A percentile compares a stretch with the other conserved stretches of the same genome.
Evolutionary conservation across 2,888 invertebrate species (phyloP).

Genomic region (Kuschelorhynchus macadamiae): DNA sequence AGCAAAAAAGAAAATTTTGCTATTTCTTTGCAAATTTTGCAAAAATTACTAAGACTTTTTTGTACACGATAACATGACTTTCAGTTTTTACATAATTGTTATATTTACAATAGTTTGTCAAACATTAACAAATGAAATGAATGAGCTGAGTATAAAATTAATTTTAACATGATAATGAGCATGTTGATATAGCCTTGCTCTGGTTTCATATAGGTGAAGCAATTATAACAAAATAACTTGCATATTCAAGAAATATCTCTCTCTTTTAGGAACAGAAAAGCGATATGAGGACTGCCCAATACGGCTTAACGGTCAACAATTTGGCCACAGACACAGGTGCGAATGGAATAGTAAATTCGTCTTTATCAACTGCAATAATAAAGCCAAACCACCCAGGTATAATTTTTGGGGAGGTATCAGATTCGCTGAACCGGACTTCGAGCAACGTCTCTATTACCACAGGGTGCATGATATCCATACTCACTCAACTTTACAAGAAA

Average conservation of each 20-base stretch:
- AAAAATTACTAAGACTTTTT: too few species aligned
- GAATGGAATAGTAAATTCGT: constrained; percentile 93
- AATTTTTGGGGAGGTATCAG: constrained; percentile 97
- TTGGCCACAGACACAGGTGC: constrained; percentile 88
- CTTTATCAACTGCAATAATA: constrained; percentile 90
- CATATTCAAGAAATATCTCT: background rate
- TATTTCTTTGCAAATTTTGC: too few species aligned
- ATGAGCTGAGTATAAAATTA: too few species aligned
- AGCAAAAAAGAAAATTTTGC: too few species aligned
- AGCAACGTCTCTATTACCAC: constrained; percentile 86
- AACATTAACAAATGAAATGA: too few species aligned
- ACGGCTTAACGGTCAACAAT: constrained; percentile 90
- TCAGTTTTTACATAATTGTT: too few species aligned
- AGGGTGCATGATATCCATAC: constrained; percentile 86
- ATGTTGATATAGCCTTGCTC: too few species aligned
- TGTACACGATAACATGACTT: too few species aligned
- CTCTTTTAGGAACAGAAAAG: constrained; percentile 57
- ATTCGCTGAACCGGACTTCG: constrained; percentile 91
- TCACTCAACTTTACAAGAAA: constrained; percentile 77
- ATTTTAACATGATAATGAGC: too few species aligned
- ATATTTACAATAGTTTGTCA: too few species aligned
- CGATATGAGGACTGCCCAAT: constrained; percentile 88
- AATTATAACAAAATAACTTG: too few species aligned
- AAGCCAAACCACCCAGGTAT: constrained; percentile 72
- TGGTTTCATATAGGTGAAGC: too few species aligned